Percentiles rank a stretch among this genome's conserved stretches.
These are phyloP conservation scores for Tyrophagus putrescentiae DNA, from an alignment of 1,140 invertebrate genomes.

Conservation along the genomic window DNA sequence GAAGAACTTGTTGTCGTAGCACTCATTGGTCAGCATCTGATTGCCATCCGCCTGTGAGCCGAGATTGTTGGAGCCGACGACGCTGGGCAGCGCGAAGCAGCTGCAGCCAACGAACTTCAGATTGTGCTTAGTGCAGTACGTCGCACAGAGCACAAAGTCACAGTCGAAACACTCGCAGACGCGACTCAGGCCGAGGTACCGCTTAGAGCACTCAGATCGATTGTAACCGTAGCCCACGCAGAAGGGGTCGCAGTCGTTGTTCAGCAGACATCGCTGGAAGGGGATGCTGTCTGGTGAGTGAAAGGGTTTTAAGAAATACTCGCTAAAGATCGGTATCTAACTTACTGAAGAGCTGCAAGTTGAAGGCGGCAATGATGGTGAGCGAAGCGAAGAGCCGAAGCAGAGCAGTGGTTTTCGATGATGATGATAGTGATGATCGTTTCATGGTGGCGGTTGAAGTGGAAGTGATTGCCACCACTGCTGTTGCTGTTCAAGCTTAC, in stretches of 20 bases:
- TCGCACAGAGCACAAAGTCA: slow-evolving; percentile 19
- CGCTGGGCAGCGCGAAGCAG: slow-evolving; percentile 12
- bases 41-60: background rate
- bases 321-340: background rate
- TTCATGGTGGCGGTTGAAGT: too few relatives aligned
- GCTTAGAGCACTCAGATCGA: slow-evolving; percentile 7
- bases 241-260: slow-evolving; percentile 2
- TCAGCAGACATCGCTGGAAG: slow-evolving; percentile 16
- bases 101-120: slow-evolving; percentile 18
- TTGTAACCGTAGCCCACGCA: slow-evolving; percentile 15
- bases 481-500: too few relatives aligned
- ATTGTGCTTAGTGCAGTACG: slow-evolving; percentile 13
- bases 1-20: slow-evolving; percentile 18
- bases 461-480: too few relatives aligned
- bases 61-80: background rate
- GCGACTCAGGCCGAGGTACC: slow-evolving; percentile 7
- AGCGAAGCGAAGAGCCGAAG: background rate
- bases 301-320: background rate
- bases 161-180: slow-evolving; percentile 18
- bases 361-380: background rate
- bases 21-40: slow-evolving; percentile 18
- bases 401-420: too few relatives aligned
- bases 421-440: too few relatives aligned
- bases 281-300: slow-evolving; percentile 5
- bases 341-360: slow-evolving; percentile 1